Conservation (phyloP, 1,140 invertebrate species). For the Ceratosolen solmsi region DNA sequence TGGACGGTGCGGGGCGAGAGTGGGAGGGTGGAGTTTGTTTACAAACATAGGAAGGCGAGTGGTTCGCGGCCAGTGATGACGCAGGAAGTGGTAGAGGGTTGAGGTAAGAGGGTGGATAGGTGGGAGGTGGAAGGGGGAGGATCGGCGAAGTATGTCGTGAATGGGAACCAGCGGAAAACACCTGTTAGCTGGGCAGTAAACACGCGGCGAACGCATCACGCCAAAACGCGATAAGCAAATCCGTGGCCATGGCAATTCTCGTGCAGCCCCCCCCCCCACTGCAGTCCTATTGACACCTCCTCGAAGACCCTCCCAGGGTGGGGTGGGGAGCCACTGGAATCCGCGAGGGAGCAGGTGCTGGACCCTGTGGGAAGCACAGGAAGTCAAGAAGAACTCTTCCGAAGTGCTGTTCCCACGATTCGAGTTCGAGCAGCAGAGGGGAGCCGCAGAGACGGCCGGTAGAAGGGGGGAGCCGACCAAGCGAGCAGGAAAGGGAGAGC, state of each 20-base stretch:
- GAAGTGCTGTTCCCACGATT: slow-evolving; percentile 71
- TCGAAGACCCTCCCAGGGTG: not conserved
- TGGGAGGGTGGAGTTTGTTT: slow-evolving; percentile 34
- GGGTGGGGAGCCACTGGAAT: not conserved
- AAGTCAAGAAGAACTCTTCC: slow-evolving; percentile 75
- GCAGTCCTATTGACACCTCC: not conserved
- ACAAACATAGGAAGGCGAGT: slow-evolving; percentile 32
- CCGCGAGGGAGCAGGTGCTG: slow-evolving; percentile 65
- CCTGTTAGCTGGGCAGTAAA: slow-evolving; percentile 61
- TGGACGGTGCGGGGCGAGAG: not conserved
- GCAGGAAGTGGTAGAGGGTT: not conserved
- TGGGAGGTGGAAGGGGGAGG: not conserved
- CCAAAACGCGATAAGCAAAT: not conserved
- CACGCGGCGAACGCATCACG: not conserved
- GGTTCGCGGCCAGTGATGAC: not conserved
- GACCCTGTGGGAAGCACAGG: slow-evolving; percentile 72
- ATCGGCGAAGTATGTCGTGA: not conserved
- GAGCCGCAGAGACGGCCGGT: not conserved
- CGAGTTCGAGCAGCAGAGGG: not conserved
- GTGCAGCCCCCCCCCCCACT: not conserved
- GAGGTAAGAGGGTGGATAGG: not conserved
- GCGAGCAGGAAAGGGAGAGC: slow-evolving; percentile 33
- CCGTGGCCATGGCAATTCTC: not conserved
- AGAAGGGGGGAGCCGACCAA: slow-evolving; percentile 18
- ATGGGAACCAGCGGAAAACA: slow-evolving; percentile 63